These are phyloP conservation scores for Myotis findleyi DNA, from an alignment of 2,797 vertebrate genomes.

Conservation along the genomic window DNA sequence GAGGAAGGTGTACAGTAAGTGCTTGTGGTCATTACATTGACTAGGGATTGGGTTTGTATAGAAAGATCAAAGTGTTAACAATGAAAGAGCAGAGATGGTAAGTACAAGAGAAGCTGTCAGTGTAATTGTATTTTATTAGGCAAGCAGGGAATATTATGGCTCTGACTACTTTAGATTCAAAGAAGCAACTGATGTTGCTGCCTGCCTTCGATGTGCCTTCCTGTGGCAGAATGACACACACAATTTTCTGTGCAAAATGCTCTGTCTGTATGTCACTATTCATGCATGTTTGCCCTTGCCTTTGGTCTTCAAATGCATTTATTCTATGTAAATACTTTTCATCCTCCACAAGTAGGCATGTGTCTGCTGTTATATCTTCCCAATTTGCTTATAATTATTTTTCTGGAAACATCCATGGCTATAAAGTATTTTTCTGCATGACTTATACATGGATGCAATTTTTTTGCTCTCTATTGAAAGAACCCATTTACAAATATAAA, in stretches of 20 bases:
- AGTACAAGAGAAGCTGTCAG: background rate
- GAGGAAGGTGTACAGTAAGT: background rate
- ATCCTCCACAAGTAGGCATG: background rate
- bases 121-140: background rate
- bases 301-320: background rate
- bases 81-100: background rate
- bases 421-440: background rate
- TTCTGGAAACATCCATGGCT: background rate
- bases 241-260: background rate
- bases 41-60: background rate
- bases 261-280: background rate
- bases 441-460: background rate
- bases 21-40: background rate
- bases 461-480: background rate
- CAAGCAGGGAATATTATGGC: background rate
- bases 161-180: background rate
- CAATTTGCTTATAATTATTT: background rate
- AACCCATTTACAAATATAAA: background rate
- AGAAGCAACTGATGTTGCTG: background rate
- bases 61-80: background rate
- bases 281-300: background rate
- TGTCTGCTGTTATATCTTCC: background rate
- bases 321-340: background rate
- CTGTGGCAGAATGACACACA: background rate
- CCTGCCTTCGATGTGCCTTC: background rate